These are phyloP conservation scores for Poeciliopsis prolifica DNA, from an alignment of 2,113 vertebrate species.

Conservation along the genomic window DNA sequence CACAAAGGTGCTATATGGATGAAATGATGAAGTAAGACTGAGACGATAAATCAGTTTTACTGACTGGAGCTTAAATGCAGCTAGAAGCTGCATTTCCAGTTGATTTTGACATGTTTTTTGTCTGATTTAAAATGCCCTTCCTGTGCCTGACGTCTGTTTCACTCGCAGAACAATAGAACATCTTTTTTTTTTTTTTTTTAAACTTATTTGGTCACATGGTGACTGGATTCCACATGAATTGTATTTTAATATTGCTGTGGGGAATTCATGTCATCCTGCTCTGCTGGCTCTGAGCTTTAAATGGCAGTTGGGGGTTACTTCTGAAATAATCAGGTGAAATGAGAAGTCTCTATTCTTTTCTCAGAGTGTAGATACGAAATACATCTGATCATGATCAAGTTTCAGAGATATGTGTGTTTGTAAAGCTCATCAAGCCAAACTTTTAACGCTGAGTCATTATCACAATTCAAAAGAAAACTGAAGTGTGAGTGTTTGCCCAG, in stretches of 20 bases:
- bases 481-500: not conserved
- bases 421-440: not conserved
- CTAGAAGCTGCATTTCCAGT: too few species aligned
- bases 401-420: not conserved
- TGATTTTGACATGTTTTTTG: not conserved
- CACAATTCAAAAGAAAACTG: too few species aligned
- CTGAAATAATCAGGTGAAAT: not conserved
- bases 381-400: not conserved
- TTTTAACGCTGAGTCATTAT: not conserved
- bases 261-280: not conserved
- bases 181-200: too few species aligned
- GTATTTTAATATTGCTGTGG: not conserved
- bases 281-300: not conserved
- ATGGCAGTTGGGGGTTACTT: not conserved
- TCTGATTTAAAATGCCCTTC: not conserved
- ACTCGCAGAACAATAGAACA: too few species aligned
- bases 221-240: not conserved
- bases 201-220: not conserved
- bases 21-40: not conserved
- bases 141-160: not conserved
- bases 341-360: not conserved
- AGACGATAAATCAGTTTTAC: not conserved
- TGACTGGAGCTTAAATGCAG: not conserved
- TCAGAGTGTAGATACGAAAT: not conserved
- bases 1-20: not conserved